These are phyloP conservation scores for Hephaestus fuliginosus DNA, from an alignment of 2,797 vertebrate genomes.

Conservation along the genomic window DNA sequence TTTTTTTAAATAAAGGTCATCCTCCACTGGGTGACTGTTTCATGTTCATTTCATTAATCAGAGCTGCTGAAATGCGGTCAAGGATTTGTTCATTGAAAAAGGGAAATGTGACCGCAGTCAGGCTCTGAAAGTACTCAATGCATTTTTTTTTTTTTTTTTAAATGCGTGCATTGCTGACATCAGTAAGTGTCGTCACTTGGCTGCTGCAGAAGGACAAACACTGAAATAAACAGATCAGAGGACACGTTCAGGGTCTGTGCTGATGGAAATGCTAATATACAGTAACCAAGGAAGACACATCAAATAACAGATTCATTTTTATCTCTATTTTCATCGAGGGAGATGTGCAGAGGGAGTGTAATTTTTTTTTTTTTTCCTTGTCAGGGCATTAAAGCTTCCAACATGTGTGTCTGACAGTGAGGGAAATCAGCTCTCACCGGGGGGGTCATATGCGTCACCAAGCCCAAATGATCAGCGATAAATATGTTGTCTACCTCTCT, in stretches of 20 bases:
- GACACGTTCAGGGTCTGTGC: neutral
- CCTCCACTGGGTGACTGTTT: neutral
- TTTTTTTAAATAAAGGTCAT: neutral
- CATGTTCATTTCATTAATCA: neutral
- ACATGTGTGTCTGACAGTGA: neutral
- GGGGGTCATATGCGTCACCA: neutral
- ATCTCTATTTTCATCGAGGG: neutral
- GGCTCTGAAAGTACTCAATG: neutral
- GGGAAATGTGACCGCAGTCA: neutral
- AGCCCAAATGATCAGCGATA: neutral
- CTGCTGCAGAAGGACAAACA: neutral
- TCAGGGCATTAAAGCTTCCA: neutral
- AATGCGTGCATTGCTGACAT: neutral
- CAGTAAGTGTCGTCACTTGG: neutral
- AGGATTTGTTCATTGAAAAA: neutral
- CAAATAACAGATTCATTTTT: neutral
- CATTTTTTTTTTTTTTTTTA: too few species aligned
- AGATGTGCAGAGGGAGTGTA: neutral
- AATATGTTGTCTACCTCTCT: neutral
- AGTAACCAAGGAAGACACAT: too few species aligned
- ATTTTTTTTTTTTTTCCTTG: neutral
- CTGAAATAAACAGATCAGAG: neutral
- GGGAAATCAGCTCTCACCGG: neutral
- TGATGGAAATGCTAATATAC: neutral
- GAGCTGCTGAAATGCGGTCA: neutral